Evolutionary conservation across 2,113 vertebrate genomes (phyloP).

Genomic region (Euleptes europaea): DNA sequence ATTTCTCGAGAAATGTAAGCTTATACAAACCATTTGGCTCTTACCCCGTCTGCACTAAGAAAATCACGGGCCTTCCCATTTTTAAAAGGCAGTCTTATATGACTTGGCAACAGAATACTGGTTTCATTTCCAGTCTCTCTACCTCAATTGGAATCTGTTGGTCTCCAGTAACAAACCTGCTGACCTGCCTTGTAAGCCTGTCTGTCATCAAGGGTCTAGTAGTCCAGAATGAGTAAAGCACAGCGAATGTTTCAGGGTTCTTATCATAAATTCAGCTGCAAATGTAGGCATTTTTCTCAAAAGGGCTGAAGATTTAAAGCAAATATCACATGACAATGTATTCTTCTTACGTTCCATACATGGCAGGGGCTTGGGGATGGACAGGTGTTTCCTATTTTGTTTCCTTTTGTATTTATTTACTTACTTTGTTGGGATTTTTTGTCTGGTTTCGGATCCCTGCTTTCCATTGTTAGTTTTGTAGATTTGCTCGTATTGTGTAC

Average conservation of each 20-base stretch:
- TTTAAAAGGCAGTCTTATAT: conserved; percentile 56
- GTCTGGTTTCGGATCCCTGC: too few relatives aligned
- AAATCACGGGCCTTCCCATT: conserved; percentile 43
- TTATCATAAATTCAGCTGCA: not conserved
- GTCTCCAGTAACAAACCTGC: conserved; percentile 55
- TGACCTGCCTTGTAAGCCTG: conserved; percentile 58
- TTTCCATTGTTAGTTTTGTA: too few relatives aligned
- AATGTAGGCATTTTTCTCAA: not conserved
- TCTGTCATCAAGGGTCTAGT: conserved; percentile 46
- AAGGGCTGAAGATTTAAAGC: not conserved
- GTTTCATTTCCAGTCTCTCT: conserved; percentile 62
- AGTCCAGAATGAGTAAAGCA: conserved; percentile 51
- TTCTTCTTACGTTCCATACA: not conserved
- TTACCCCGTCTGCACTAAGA: conserved; percentile 5
- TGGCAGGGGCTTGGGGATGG: too few relatives aligned
- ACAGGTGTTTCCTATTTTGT: too few relatives aligned
- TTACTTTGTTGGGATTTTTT: too few relatives aligned
- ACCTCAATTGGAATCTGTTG: conserved; percentile 44
- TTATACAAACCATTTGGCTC: conserved; percentile 41
- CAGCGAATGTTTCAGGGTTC: conserved; percentile 4
- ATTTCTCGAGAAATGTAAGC: conserved; percentile 25
- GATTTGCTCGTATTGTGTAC: too few relatives aligned
- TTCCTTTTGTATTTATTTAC: too few relatives aligned
- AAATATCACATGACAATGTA: not conserved
- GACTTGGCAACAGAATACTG: conserved; percentile 56